Base-by-base conservation (phyloP, 2,113 vertebrate species). In the Cynoglossus semilaevis region DNA sequence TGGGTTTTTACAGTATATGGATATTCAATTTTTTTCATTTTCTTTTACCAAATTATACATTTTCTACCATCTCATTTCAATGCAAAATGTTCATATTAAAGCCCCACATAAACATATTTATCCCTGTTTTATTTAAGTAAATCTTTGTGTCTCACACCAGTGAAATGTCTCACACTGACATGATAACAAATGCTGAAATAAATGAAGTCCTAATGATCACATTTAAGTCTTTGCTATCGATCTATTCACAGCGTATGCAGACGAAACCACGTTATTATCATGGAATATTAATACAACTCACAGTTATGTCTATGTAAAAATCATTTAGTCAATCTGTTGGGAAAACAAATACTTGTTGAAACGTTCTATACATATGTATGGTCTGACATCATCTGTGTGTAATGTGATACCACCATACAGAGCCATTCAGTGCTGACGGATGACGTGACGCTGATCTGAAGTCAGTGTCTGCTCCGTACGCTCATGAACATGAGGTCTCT, bases 201-300 rank as follows among this genome's bases (percentile, higher is more conserved):
- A 12, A 19, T 7, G n/a, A 14, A 41, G 15, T 43, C 38, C 38
- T 37, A 49, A 15, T 34, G 46, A 16, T 22, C 5, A 44, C 10
- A 43, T 19, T 35, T 60, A 15, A 35, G 17, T 54, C n/a, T 44
- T 12, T 49, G 1, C 35, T 14, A 54, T 54, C 16, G 10, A 15
- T 43, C 44, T 18, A 17, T 45, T 59, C 45, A 35, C 47, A 62
- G 9, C 62, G 62, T 15, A 9, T 41, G 29, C 45, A n/a, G 41
- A 18, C 56, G 22, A 51, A 43, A 67, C 55, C 10, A 42, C 16
- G 18, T 60, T 60, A 68, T 68, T 76, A 67, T 70, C 73, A 52
- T 57, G 14, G 41, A 15, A 37, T 50, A 49, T 52, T 50, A 47
- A 47, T 49, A 63, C 5, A 19, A 11, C 12, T 63, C 38, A 46